Base-by-base conservation (phyloP, 2,888 invertebrate species). In the Lycaena phlaeas region DNA sequence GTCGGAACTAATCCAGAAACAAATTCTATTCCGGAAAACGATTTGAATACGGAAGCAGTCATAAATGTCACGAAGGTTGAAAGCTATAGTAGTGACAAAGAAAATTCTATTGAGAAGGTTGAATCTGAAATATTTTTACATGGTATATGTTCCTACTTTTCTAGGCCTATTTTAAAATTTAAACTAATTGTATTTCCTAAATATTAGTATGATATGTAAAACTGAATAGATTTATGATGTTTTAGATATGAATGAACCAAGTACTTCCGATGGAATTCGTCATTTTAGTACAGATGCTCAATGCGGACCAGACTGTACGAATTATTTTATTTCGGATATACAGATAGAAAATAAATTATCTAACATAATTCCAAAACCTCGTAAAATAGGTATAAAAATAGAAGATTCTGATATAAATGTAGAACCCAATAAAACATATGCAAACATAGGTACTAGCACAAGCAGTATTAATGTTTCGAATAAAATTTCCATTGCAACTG, bases 241-340 rank as follows among this genome's bases (percentile, higher is more conserved):
- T 65, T 36, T 59, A 82, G 82, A 82, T 62, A 66, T 81, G 44
- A 69, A 82, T 46, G 81, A 82, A 59, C 82, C 84, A 2, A 77
- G 74, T 44, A 82, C 84, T 41, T 84, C 84, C n/a, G 79, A 77
- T 60, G 84, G 84, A 15, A 61, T 82, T 42, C 71, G 76, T 15
- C 77, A 73, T 46, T 43, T 66, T 14, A 64, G 65, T 40, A 68
- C 67, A 56, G 81, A 82, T 48, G 76, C 67, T 2, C 82, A 82
- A 50, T 84, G 84, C 49, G 79, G 82, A 9, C 66, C 79, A 4
- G 81, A 81, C 41, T 37, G 48, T n/a, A 47, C 46, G 7, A 49
- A 55, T 3, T 42, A 49, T 15, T 55, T 6, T 2, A 9, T 54
- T 45, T 52, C 65, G 1, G 54, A 56, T 46, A 38, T 66, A 14